Conservation (phyloP, 2,888 invertebrate genomes). For the Drosophila suboccidentalis region DNA sequence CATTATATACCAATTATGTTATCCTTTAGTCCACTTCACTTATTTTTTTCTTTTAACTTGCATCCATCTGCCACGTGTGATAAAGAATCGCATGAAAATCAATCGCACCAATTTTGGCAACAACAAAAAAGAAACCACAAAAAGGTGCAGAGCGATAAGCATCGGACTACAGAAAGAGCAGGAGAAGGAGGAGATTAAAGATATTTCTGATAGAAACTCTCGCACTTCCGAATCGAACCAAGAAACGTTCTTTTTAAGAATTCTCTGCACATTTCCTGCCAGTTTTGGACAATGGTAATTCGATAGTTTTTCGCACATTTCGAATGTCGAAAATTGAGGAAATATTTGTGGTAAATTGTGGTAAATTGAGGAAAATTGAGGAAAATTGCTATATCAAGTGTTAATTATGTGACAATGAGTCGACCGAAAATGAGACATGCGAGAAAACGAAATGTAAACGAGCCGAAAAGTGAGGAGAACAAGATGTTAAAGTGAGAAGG, state of each 20-base stretch:
- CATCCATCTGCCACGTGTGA: conserved; percentile 53
- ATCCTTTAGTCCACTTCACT: background rate
- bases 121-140: conserved; percentile 24
- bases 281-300: conserved; percentile 52
- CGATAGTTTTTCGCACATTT: conserved; percentile 79
- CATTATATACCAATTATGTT: background rate
- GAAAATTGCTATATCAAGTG: conserved; percentile 79
- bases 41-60: background rate
- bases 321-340: conserved; percentile 3
- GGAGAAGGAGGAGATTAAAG: conserved; percentile 29
- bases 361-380: conserved; percentile 38
- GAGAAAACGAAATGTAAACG: conserved; percentile 25
- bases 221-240: conserved; percentile 63
- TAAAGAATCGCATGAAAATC: conserved; percentile 53
- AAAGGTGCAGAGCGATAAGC: conserved; percentile 41
- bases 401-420: conserved; percentile 81
- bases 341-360: conserved; percentile 31
- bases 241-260: background rate
- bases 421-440: conserved; percentile 38
- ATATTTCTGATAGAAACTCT: conserved; percentile 53
- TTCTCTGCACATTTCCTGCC: conserved; percentile 71
- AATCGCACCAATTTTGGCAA: conserved; percentile 69
- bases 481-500: background rate
- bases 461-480: conserved; percentile 11
- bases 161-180: conserved; percentile 15